phyloP scores from a whole-genome alignment of 2,888 invertebrate genomes.

The Trissolcus japonicus region DNA sequence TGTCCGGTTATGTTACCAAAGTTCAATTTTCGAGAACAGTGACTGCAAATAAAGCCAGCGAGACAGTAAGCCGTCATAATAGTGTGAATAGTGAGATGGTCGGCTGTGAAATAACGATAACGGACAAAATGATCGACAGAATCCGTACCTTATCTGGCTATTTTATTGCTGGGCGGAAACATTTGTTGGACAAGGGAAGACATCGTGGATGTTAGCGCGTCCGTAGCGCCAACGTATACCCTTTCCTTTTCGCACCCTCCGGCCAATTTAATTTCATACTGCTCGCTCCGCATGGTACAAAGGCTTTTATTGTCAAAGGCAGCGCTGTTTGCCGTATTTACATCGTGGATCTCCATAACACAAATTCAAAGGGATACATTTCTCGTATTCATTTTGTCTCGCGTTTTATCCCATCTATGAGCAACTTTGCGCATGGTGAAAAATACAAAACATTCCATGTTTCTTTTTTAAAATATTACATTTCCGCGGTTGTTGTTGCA shows the following conservation, averaged over 20 bases:
- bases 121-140: slow-evolving; percentile 23
- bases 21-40: neutral
- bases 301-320: slow-evolving; percentile 55
- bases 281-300: slow-evolving; percentile 39
- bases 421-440: slow-evolving; percentile 17
- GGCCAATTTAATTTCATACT: slow-evolving; percentile 58
- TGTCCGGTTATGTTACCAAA: too few relatives aligned
- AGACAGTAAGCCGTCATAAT: neutral
- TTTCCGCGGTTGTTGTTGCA: slow-evolving; percentile 1
- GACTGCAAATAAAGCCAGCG: neutral
- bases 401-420: slow-evolving; percentile 42
- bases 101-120: slow-evolving; percentile 12
- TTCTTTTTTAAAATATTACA: slow-evolving; percentile 17
- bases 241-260: slow-evolving; percentile 55
- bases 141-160: slow-evolving; percentile 25
- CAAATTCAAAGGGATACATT: slow-evolving; percentile 47
- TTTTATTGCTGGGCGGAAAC: slow-evolving; percentile 35
- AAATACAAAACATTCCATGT: slow-evolving; percentile 22
- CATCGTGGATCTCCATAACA: slow-evolving; percentile 50
- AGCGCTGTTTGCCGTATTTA: slow-evolving; percentile 48
- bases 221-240: slow-evolving; percentile 45
- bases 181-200: slow-evolving; percentile 45
- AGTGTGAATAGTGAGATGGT: slow-evolving; percentile 9
- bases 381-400: slow-evolving; percentile 37
- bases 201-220: slow-evolving; percentile 37